These are phyloP conservation scores for Aphidius colemani DNA, from an alignment of 2,888 invertebrate species.

Conservation along the genomic window DNA sequence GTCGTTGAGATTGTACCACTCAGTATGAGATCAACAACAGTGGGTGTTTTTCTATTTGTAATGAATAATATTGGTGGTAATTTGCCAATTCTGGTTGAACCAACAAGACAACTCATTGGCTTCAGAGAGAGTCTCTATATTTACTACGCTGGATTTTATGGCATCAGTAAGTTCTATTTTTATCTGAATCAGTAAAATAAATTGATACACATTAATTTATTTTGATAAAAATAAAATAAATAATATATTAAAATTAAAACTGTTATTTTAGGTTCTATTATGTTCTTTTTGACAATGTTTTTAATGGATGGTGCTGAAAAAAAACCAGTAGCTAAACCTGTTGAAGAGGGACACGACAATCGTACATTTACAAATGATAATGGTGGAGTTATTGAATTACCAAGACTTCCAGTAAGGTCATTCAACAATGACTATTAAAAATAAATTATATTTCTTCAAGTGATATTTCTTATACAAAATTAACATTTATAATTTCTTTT, in stretches of 20 bases:
- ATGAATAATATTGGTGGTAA: constrained; percentile 94
- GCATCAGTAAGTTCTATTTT: constrained; percentile 71
- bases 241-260: background rate
- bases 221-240: background rate
- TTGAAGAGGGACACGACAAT: constrained; percentile 63
- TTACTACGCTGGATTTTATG: constrained; percentile 87
- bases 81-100: constrained; percentile 85
- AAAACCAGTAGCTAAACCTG: constrained; percentile 35
- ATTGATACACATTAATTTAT: background rate
- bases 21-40: constrained; percentile 79
- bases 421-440: constrained; percentile 47
- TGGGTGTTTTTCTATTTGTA: constrained; percentile 86
- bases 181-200: background rate
- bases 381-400: constrained; percentile 52
- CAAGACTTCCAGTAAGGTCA: constrained; percentile 47
- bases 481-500: background rate
- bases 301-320: constrained; percentile 71
- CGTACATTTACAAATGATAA: constrained; percentile 65
- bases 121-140: constrained; percentile 85
- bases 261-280: constrained; percentile 70
- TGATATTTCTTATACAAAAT: constrained; percentile 16
- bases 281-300: constrained; percentile 82
- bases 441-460: constrained; percentile 29
- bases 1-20: constrained; percentile 87
- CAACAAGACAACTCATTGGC: constrained; percentile 79